phyloP scores from a whole-genome alignment of 1,140 invertebrate species.

The Aphidius gifuensis region DNA sequence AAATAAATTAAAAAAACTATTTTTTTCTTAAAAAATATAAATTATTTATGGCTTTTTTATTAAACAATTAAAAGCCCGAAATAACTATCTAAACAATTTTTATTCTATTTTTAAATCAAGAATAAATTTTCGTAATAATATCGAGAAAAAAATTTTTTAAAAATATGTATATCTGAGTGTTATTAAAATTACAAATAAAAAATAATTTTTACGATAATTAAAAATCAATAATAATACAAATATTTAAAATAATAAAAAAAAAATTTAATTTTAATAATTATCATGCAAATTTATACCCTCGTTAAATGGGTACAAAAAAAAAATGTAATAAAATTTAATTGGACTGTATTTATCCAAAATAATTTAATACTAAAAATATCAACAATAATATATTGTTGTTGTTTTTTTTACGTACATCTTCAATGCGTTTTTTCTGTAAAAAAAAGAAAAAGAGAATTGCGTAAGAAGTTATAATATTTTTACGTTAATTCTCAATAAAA shows the following conservation, averaged over 20 bases:
- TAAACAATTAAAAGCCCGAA: no score
- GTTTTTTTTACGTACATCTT: slow-evolving; percentile 58
- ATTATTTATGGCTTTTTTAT: no score
- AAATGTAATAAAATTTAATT: not conserved
- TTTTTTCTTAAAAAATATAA: no score
- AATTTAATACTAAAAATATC: not conserved
- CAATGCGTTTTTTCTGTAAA: slow-evolving; percentile 61
- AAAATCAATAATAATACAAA: no score
- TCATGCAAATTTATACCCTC: slow-evolving; percentile 6
- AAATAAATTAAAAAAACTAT: no score
- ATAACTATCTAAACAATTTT: not conserved
- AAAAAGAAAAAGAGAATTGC: slow-evolving; percentile 42
- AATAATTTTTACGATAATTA: no score
- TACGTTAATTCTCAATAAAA: slow-evolving; percentile 2
- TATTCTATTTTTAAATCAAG: slow-evolving; percentile 6
- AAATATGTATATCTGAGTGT: not conserved
- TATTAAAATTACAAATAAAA: not conserved
- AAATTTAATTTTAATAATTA: no score
- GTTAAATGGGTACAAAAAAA: not conserved
- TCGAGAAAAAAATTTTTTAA: not conserved
- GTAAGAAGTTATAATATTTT: slow-evolving; percentile 21
- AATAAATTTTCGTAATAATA: not conserved
- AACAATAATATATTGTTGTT: slow-evolving; percentile 11
- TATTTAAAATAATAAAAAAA: no score
- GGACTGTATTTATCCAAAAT: slow-evolving; percentile 1